Evolutionary conservation across 2,888 invertebrate genomes (phyloP).

Genomic region (Eupithecia tripunctaria): DNA sequence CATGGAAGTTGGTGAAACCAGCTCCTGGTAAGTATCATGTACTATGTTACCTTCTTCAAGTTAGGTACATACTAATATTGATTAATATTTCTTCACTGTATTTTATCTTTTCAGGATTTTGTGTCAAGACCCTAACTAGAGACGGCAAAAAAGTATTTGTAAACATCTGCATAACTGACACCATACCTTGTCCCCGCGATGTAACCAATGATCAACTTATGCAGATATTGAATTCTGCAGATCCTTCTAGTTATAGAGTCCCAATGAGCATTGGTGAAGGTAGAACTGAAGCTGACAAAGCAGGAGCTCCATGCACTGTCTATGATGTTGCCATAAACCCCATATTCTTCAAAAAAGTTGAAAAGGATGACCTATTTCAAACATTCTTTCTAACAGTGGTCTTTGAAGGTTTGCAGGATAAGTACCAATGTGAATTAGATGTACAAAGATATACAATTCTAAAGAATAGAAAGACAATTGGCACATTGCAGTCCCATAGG

Average conservation of each 20-base stretch:
- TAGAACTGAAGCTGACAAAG: conserved; percentile 90
- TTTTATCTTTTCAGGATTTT: conserved; percentile 85
- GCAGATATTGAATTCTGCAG: conserved; percentile 87
- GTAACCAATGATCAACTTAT: conserved; percentile 88
- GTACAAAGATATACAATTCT: conserved; percentile 87
- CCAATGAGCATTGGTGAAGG: conserved; percentile 96
- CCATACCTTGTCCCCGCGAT: conserved; percentile 89
- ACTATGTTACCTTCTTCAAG: not conserved
- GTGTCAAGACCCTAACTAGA: conserved; percentile 89
- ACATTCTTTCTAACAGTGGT: conserved; percentile 92
- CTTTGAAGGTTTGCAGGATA: conserved; percentile 89
- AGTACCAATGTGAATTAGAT: conserved; percentile 89
- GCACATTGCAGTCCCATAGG: conserved; percentile 89
- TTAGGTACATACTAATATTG: not conserved
- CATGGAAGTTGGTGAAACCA: conserved; percentile 87
- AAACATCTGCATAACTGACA: conserved; percentile 92
- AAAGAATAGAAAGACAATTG: conserved; percentile 90
- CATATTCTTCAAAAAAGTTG: conserved; percentile 90
- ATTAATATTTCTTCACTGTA: not conserved
- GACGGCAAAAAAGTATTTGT: conserved; percentile 91
- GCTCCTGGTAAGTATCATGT: conserved; percentile 78
- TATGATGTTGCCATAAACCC: conserved; percentile 94
- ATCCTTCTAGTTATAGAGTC: conserved; percentile 89
- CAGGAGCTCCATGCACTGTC: conserved; percentile 88
- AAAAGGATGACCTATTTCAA: conserved; percentile 88